phyloP scores from a whole-genome alignment of 2,797 vertebrate genomes.

The Phylloscopus collybita region DNA sequence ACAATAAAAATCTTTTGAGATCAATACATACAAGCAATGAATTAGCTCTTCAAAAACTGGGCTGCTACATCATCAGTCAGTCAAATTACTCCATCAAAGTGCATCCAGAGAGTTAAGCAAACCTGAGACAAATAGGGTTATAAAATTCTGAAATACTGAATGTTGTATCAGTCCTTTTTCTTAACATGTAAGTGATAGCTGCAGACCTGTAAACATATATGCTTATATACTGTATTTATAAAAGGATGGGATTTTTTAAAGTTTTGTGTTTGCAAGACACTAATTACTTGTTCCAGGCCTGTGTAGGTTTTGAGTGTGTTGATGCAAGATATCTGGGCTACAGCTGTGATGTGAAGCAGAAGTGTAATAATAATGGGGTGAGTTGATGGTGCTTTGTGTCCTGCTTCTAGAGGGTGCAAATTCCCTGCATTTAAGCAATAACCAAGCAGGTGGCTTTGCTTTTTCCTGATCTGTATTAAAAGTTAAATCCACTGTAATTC shows the following conservation, averaged over 20 bases:
- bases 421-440: neutral
- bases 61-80: neutral
- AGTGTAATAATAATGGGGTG: slow-evolving; percentile 83
- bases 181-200: neutral
- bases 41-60: neutral
- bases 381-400: slow-evolving; percentile 31
- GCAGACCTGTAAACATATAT: neutral
- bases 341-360: slow-evolving; percentile 76
- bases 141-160: neutral
- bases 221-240: neutral
- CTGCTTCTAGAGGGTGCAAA: neutral
- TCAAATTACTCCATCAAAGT: neutral
- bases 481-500: neutral
- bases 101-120: neutral
- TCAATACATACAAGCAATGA: neutral
- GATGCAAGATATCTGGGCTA: slow-evolving; percentile 79
- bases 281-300: slow-evolving; percentile 77
- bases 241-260: neutral
- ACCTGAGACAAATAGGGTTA: neutral
- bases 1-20: neutral
- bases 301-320: slow-evolving; percentile 82
- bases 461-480: neutral
- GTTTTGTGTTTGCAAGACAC: neutral
- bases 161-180: neutral
- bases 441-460: neutral